phyloP scores from a whole-genome alignment of 2,113 vertebrate species.

The Apaloderma vittatum region DNA sequence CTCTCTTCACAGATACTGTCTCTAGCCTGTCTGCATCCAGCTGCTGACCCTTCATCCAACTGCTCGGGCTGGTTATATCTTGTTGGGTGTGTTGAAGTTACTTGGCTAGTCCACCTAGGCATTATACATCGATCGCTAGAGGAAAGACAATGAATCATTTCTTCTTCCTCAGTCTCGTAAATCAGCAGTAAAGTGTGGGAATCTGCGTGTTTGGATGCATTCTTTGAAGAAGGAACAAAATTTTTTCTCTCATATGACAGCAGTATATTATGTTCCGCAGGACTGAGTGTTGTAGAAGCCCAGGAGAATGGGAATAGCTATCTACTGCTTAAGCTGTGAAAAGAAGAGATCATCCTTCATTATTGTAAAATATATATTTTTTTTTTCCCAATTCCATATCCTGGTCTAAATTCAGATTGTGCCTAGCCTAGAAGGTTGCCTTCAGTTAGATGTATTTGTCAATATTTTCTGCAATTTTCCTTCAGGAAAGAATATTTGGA shows the following conservation, averaged over 20 bases:
- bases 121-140: background rate
- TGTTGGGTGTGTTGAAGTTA: background rate
- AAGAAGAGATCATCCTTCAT: background rate
- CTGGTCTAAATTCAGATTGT: background rate
- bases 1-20: background rate
- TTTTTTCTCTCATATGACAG: background rate
- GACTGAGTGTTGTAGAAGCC: background rate
- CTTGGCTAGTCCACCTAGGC: background rate
- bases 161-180: background rate
- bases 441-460: background rate
- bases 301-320: background rate
- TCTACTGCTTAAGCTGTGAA: background rate
- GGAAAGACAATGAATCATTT: background rate
- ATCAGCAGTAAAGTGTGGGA: background rate
- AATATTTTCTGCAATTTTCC: background rate
- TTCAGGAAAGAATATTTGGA: background rate
- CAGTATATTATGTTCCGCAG: background rate
- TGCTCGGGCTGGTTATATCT: rapidly evolving
- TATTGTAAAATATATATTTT: background rate
- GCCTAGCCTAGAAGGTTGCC: background rate
- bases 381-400: background rate
- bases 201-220: background rate
- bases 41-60: background rate
- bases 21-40: background rate
- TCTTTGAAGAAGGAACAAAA: background rate